A percentile compares a stretch with the other conserved stretches of the same genome.
Conservation (phyloP, 2,888 invertebrate species). For the Volucella inanis region DNA sequence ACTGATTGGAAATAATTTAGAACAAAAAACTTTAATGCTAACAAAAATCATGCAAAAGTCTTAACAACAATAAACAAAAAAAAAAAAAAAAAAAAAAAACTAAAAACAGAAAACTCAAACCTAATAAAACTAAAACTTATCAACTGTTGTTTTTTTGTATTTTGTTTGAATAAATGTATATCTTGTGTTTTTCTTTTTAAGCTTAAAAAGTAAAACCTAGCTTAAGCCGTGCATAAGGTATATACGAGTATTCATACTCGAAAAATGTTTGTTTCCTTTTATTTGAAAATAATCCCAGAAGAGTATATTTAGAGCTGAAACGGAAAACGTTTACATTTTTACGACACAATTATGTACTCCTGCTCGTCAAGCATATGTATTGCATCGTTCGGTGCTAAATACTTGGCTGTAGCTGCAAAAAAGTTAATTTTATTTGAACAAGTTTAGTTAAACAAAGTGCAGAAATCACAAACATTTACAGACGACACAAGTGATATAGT, state of each 20-base stretch:
- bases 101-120: not conserved
- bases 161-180: conserved; percentile 13
- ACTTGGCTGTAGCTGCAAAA: conserved; percentile 84
- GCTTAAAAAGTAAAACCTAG: conserved; percentile 27
- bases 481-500: conserved; percentile 56
- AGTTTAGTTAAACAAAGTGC: conserved; percentile 27
- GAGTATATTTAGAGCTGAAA: not conserved
- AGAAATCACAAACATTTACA: conserved; percentile 39
- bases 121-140: conserved; percentile 38
- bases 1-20: conserved; percentile 30
- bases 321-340: conserved; percentile 47
- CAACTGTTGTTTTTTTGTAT: conserved; percentile 30
- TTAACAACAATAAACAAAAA: conserved; percentile 7
- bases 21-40: conserved; percentile 8
- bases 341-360: conserved; percentile 81
- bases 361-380: conserved; percentile 86
- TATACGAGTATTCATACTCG: not conserved
- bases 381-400: conserved; percentile 88
- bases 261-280: not conserved
- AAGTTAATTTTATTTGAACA: conserved; percentile 31
- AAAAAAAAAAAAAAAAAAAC: not conserved
- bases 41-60: conserved; percentile 54
- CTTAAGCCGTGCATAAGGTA: conserved; percentile 44
- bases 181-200: conserved; percentile 17
- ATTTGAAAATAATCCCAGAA: conserved; percentile 17